A percentile compares a stretch with the other conserved stretches of the same genome.
phyloP scores from a whole-genome alignment of 2,113 vertebrate species.

The Callipepla californica region DNA sequence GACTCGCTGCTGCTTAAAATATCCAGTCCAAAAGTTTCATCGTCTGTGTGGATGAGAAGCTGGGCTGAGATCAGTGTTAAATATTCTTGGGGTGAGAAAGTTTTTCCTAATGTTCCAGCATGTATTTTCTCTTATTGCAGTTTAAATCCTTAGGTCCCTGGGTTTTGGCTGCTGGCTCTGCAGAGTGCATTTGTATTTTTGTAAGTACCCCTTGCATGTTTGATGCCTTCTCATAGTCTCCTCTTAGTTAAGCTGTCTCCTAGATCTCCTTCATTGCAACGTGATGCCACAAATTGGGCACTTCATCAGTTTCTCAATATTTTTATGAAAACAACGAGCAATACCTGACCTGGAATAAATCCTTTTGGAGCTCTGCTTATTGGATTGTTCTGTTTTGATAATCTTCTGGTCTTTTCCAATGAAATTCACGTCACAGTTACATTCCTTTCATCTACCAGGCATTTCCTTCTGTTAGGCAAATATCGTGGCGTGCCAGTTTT shows the following conservation, averaged over 20 bases:
- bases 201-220: neutral
- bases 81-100: neutral
- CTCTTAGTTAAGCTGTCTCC: neutral
- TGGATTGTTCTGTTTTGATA: neutral
- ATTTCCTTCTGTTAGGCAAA: neutral
- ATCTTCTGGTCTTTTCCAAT: neutral
- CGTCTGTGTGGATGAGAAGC: neutral
- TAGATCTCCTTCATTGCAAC: too few relatives aligned
- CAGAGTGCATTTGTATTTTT: neutral
- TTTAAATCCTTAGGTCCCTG: neutral
- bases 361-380: neutral
- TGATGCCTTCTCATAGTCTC: neutral
- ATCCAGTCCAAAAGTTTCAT: neutral
- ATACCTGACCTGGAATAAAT: neutral
- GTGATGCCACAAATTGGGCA: fast-evolving
- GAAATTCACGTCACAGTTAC: neutral
- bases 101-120: neutral
- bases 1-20: neutral
- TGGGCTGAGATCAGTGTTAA: neutral
- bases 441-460: neutral
- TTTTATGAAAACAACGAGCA: neutral
- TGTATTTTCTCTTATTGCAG: neutral
- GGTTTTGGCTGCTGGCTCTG: neutral
- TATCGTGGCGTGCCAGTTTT: neutral
- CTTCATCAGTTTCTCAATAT: neutral